Percentiles rank a stretch among this genome's conserved stretches.
Conservation (phyloP, 2,797 vertebrate species). For the Ptychadena robeensis region DNA sequence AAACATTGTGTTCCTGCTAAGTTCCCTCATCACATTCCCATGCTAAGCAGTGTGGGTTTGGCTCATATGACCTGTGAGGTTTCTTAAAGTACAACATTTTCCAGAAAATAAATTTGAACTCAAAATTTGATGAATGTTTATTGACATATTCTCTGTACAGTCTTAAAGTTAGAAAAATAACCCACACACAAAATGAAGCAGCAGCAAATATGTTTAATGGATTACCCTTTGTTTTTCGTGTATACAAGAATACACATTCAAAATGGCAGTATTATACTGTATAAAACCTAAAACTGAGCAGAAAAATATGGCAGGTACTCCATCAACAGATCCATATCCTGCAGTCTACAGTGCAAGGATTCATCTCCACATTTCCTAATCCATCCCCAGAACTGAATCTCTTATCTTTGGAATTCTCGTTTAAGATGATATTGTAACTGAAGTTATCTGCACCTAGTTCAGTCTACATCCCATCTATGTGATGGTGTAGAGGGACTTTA, state of each 20-base stretch:
- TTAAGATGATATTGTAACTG: too few relatives aligned
- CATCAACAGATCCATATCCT: neutral
- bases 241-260: neutral
- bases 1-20: constrained; percentile 1
- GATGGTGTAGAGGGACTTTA: too few relatives aligned
- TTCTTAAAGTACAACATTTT: neutral
- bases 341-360: neutral
- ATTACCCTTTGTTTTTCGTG: neutral
- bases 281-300: neutral
- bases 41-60: neutral
- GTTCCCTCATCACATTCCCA: neutral
- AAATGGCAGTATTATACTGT: neutral
- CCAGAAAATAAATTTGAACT: neutral
- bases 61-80: neutral
- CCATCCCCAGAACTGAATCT: neutral
- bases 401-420: neutral
- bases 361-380: neutral
- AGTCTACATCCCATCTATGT: too few relatives aligned
- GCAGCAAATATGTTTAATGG: neutral
- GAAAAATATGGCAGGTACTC: constrained; percentile 37
- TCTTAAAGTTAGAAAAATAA: neutral
- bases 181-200: neutral
- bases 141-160: constrained; percentile 15
- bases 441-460: too few relatives aligned
- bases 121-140: constrained; percentile 30